These are phyloP conservation scores for Colletes gigas DNA, from an alignment of 1,140 invertebrate genomes.

Conservation along the genomic window DNA sequence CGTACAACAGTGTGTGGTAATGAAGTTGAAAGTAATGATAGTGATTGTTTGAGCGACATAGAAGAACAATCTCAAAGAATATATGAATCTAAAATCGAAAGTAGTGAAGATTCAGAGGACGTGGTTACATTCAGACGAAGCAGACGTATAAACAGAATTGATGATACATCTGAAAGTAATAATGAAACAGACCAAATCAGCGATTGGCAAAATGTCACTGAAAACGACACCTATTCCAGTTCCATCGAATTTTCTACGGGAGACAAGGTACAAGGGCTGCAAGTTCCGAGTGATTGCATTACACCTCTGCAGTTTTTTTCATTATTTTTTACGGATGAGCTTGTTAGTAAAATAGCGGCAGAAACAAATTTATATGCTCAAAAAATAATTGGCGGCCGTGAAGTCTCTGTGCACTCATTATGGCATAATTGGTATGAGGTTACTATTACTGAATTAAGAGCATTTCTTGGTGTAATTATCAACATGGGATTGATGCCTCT, in stretches of 20 bases:
- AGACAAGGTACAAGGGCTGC: constrained; percentile 13
- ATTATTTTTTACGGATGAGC: constrained; percentile 35
- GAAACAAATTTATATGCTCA: constrained; percentile 43
- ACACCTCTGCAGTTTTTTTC: constrained; percentile 27
- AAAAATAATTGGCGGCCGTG: constrained; percentile 8
- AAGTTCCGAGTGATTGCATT: constrained; percentile 16
- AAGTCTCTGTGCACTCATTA: background rate
- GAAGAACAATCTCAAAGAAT: constrained; percentile 35
- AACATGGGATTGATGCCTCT: constrained; percentile 34
- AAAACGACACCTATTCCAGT: no score
- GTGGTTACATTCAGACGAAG: constrained; percentile 33
- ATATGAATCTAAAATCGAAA: constrained; percentile 36
- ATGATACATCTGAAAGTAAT: constrained; percentile 55
- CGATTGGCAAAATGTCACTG: constrained; percentile 64
- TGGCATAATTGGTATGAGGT: constrained; percentile 38
- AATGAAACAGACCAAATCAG: constrained; percentile 43
- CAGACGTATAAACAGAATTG: constrained; percentile 36
- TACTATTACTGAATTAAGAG: constrained; percentile 9
- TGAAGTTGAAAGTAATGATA: constrained; percentile 40
- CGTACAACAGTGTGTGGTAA: constrained; percentile 31
- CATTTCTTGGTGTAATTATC: constrained; percentile 29
- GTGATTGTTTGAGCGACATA: constrained; percentile 25
- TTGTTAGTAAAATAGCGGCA: no score
- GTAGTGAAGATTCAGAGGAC: constrained; percentile 40
- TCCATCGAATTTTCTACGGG: no score